These are phyloP conservation scores for Stratiomys singularior DNA, from an alignment of 2,888 invertebrate species.

Conservation along the genomic window DNA sequence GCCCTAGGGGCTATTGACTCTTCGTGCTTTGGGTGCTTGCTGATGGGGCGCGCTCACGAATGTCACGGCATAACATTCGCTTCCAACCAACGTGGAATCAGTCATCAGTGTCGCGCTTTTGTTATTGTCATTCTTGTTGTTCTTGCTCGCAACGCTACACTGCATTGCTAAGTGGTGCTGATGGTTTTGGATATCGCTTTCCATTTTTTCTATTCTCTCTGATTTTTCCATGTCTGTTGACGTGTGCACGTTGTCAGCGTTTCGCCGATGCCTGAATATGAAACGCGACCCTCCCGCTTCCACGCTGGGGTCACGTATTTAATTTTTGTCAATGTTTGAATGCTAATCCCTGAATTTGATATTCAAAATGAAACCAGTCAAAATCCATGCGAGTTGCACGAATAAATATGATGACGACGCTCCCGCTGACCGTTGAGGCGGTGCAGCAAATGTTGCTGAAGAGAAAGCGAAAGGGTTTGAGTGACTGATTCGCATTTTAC, in stretches of 20 bases:
- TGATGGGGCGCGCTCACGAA: neutral
- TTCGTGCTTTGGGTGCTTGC: neutral
- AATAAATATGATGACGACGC: conserved; percentile 18
- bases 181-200: conserved; percentile 5
- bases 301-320: neutral
- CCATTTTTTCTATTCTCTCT: too few relatives aligned
- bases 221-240: conserved; percentile 35
- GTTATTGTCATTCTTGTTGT: conserved; percentile 22
- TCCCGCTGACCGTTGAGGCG: neutral
- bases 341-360: conserved; percentile 23
- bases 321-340: neutral
- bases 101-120: conserved; percentile 18
- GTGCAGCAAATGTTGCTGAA: neutral
- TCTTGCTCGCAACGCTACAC: neutral
- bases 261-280: neutral
- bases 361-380: conserved; percentile 30
- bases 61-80: neutral
- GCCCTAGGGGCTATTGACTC: conserved; percentile 38
- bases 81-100: neutral
- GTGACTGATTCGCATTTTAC: too few relatives aligned
- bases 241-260: conserved; percentile 24
- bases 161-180: conserved; percentile 3
- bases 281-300: neutral
- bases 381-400: neutral
- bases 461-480: neutral